A percentile compares a stretch with the other conserved stretches of the same genome.
Evolutionary conservation across 2,888 invertebrate genomes (phyloP).

Genomic region (Rhamphomyia laevipes): DNA sequence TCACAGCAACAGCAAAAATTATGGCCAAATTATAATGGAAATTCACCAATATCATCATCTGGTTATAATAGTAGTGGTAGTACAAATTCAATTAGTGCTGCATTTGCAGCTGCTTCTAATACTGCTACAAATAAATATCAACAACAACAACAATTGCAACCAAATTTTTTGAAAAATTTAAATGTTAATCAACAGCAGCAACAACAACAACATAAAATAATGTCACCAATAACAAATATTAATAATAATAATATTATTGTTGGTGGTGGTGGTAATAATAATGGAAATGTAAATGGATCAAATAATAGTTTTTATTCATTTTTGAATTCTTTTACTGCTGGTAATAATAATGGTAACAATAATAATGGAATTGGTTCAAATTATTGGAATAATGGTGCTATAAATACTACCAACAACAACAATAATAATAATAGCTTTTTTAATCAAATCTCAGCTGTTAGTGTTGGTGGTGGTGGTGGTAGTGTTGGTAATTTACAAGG

Average conservation of each 20-base stretch:
- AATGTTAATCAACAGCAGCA: constrained; percentile 6
- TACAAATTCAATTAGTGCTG: neutral
- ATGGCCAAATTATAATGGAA: neutral
- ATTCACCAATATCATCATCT: constrained; percentile 6
- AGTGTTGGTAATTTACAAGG: no score
- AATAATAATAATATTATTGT: constrained; percentile 1
- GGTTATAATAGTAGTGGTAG: constrained; percentile 10
- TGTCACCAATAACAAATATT: neutral
- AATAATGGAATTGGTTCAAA: constrained; percentile 4
- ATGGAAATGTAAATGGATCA: neutral
- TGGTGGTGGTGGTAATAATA: neutral
- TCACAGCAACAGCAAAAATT: constrained; percentile 3
- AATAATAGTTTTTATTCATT: constrained; percentile 13
- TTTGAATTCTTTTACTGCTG: constrained; percentile 15
- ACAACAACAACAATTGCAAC: constrained; percentile 5
- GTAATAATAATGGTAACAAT: constrained; percentile 10
- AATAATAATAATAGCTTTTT: constrained; percentile 9
- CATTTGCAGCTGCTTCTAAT: neutral
- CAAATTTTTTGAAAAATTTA: constrained; percentile 3
- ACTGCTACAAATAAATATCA: constrained; percentile 2
- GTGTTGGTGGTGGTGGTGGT: neutral
- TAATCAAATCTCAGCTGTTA: constrained; percentile 5
- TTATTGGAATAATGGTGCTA: constrained; percentile 1
- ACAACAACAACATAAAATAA: constrained; percentile 4
- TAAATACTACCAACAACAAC: constrained; percentile 7